Evolutionary conservation across 1,140 invertebrate species (phyloP), one percentile per base, ranked within the genome.

Genomic region (Drosophila willistoni): DNA sequence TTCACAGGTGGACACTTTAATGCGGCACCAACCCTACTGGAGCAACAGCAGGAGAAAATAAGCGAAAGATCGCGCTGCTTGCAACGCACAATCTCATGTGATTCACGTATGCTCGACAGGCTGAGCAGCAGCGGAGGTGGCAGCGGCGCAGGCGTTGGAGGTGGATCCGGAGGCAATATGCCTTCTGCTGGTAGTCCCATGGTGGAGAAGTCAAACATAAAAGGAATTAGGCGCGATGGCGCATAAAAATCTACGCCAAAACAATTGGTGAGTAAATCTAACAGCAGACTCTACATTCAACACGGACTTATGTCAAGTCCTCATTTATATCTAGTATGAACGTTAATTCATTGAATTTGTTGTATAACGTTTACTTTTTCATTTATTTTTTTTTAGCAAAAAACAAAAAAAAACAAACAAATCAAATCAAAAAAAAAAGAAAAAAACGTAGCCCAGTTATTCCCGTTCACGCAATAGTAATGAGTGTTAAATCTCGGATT

Each of bases 41-140:
- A 96, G 87, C 93, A 94, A 65, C 95, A 96, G 90, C 93, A 96
- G 69, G 96, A 96, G 91, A 96, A 95, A 91, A 93, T 96, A 25
- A 96, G 95, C 14, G 95, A 96, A 78, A 93, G 96, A 79, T 92
- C 97, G 61, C 96, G 73, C 10, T 87, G 80, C 34, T 55, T 87
- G 94, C 95, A 90, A 19, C 80, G 71, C 90, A 94, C 67, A 93
- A 96, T 90, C 61, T 82, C 81, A 22, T 91, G 76, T 60, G 89
- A 87, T 71, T 81, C 89, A 12, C 77, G 79, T 25, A 84, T 90
- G 12, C 73, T 83, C 25, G 82, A 86, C 19, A 80, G 82, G 1
- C 56, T 87, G 33, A 76, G 83, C 7, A 73, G 69, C 2, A 66
- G 42, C 7, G 79, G 44, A 33, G 19, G 19, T 22, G 19, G 19